Evolutionary conservation across 1,140 invertebrate genomes (phyloP).

Genomic region (Maconellicoccus hirsutus): DNA sequence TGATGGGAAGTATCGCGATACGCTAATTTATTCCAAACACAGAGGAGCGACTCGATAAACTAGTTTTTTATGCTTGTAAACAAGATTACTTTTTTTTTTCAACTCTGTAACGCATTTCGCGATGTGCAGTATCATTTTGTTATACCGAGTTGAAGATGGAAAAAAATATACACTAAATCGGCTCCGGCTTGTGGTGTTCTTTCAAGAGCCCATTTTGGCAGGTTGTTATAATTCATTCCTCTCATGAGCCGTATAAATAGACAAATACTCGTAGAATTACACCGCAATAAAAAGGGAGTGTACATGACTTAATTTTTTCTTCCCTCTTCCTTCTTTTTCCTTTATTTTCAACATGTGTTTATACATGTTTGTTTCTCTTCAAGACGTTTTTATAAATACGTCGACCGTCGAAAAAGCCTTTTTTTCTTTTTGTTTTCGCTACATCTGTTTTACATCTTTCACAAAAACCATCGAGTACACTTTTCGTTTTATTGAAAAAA

Average conservation of each 20-base stretch:
- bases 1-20: too few species aligned
- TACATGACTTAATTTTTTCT: neutral
- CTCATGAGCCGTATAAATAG: neutral
- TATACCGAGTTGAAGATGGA: too few species aligned
- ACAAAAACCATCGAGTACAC: neutral
- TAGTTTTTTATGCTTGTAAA: too few species aligned
- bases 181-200: neutral
- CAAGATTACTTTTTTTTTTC: too few species aligned
- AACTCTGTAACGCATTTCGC: too few species aligned
- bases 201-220: neutral
- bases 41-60: too few species aligned
- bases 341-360: too few species aligned
- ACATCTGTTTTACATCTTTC: slow-evolving; percentile 3
- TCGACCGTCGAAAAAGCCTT: neutral
- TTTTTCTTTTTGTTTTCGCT: neutral
- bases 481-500: neutral
- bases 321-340: neutral
- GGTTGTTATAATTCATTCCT: neutral
- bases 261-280: neutral
- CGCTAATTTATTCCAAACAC: too few species aligned
- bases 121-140: too few species aligned
- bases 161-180: too few species aligned
- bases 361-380: neutral
- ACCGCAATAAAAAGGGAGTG: neutral
- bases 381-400: neutral